Evolutionary conservation across 2,113 vertebrate species (phyloP).

Genomic region (Menura novaehollandiae): DNA sequence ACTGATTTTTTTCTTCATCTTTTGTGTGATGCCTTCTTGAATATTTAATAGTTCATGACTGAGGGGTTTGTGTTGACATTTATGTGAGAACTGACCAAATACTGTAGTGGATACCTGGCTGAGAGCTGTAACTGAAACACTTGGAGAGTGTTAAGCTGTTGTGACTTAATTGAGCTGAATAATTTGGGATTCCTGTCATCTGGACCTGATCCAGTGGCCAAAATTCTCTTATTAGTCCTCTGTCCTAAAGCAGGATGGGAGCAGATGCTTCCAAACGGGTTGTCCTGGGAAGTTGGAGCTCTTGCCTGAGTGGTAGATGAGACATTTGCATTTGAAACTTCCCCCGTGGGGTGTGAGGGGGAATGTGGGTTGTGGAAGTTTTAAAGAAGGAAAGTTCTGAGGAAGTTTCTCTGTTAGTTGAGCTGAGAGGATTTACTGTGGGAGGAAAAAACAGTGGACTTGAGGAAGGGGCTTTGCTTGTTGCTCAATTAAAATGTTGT

Average conservation of each 20-base stretch:
- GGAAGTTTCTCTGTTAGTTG: not conserved
- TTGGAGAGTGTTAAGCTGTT: not conserved
- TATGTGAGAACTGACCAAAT: not conserved
- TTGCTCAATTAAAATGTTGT: not conserved
- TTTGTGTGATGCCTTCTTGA: not conserved
- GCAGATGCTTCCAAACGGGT: accelerated
- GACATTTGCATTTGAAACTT: not conserved
- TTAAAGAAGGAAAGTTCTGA: too few relatives aligned
- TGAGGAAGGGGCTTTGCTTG: not conserved
- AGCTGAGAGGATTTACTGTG: not conserved
- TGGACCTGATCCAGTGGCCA: not conserved
- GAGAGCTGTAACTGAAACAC: not conserved
- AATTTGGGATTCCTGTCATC: not conserved
- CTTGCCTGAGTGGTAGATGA: not conserved
- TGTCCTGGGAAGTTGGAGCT: not conserved
- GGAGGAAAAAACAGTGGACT: not conserved
- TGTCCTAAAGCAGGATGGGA: not conserved
- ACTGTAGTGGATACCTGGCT: accelerated
- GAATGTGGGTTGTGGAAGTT: not conserved
- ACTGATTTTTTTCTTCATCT: not conserved
- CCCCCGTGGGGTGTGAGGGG: accelerated
- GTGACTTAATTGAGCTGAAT: not conserved
- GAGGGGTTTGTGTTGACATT: not conserved
- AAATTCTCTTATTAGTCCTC: accelerated
- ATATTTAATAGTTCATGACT: not conserved